Evolutionary conservation across 1,140 invertebrate species (phyloP), one percentile per base, ranked within the genome.

Genomic region (Cryptotermes secundus): DNA sequence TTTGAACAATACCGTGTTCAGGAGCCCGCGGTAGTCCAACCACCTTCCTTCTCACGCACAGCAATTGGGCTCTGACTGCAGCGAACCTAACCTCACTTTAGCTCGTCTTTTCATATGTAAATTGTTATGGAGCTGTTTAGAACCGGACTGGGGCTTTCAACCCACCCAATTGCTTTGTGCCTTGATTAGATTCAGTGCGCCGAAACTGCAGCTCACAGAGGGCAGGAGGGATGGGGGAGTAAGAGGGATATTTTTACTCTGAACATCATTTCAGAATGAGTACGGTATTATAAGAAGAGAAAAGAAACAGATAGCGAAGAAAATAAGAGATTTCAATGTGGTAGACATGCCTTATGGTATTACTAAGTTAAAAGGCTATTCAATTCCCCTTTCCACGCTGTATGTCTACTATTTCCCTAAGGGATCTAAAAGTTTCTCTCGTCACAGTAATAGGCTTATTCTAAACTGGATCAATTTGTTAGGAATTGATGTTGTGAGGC

Each of bases 61-160:
- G 26, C 26, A 72, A 72, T 31, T 72, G 26, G n/a, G 59, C 14
- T 72, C 26, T 31, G 59, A 72, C 80, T 35, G 31, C 81, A 85
- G 24, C 81, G 72, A 42, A 35, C 59, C 84, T 36, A 53, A 59
- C 59, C 82, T 34, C 53, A 26, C 82, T 72, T 14, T 72, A 72
- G 26, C 26, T 34, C 84, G 53, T 53, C 34, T 59, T 83, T 85
- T 85, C 80, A 81, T 81, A 81, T 81, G 80, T 81, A 81, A 81
- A 81, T 81, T 81, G 80, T 81, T 81, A 81, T 81, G 80, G 80
- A 81, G 80, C 80, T 81, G 80, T 81, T 81, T 81, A 81, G 34
- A 38, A 34, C 80, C 35, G 35, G 80, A 24, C 80, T 3, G 42
- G 80, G 80, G 34, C 42, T 81, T 81, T 72, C 14, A 81, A 72